These are phyloP conservation scores for Noctua pronuba DNA, from an alignment of 2,888 invertebrate species.

Conservation along the genomic window DNA sequence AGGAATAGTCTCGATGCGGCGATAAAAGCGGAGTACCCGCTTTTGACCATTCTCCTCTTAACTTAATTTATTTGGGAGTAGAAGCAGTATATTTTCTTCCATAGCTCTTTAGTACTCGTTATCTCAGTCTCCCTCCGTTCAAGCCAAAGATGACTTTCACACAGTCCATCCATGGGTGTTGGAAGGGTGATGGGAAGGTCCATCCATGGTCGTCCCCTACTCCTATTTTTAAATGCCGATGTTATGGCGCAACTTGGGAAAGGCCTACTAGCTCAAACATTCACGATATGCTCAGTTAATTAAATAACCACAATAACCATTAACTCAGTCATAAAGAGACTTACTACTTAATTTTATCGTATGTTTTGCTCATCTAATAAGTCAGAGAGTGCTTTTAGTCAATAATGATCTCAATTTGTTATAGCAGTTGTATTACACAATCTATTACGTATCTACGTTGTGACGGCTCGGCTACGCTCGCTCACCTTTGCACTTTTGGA, in stretches of 20 bases:
- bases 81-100: neutral
- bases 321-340: constrained; percentile 12
- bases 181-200: too few species aligned
- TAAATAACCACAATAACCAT: constrained; percentile 24
- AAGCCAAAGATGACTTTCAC: neutral
- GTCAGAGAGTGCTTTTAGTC: constrained; percentile 13
- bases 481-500: constrained; percentile 57
- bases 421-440: constrained; percentile 39
- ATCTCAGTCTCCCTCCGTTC: neutral
- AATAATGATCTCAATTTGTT: constrained; percentile 45
- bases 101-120: neutral
- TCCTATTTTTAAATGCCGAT: neutral
- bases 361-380: constrained; percentile 9
- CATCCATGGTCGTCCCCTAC: neutral
- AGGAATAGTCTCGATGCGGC: neutral
- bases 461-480: neutral
- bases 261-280: neutral
- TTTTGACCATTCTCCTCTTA: neutral
- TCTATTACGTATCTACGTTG: constrained; percentile 25
- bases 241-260: neutral
- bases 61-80: neutral
- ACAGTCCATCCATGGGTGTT: neutral
- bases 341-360: neutral
- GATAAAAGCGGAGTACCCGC: neutral
- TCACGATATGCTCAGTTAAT: neutral